Evolutionary conservation across 2,888 invertebrate genomes (phyloP).

Genomic region (Cryptocephalus primarius): DNA sequence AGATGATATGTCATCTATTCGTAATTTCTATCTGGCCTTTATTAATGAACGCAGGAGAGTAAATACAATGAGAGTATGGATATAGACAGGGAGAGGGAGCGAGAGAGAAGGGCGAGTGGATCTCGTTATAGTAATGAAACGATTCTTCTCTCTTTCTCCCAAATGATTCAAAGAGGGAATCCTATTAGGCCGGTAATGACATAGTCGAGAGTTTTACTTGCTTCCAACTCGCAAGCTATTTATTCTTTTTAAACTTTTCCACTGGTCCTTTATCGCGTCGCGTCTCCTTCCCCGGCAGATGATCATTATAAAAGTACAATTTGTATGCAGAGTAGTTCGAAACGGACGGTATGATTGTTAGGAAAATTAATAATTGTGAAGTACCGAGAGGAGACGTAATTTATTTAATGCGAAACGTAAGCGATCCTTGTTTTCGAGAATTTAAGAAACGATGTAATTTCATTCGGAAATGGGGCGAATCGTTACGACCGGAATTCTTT

Average conservation of each 20-base stretch:
- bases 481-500: no score
- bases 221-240: constrained; percentile 9
- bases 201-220: constrained; percentile 15
- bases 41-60: constrained; percentile 26
- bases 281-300: constrained; percentile 8
- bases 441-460: no score
- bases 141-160: constrained; percentile 18
- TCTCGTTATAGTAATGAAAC: constrained; percentile 32
- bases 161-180: constrained; percentile 27
- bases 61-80: constrained; percentile 23
- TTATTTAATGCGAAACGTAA: no score
- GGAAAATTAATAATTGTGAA: no score
- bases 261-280: constrained; percentile 8
- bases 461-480: no score
- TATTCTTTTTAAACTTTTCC: constrained; percentile 9
- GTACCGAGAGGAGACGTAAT: no score
- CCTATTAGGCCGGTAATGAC: constrained; percentile 29
- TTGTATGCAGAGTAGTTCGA: constrained; percentile 10
- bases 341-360: not conserved
- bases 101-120: constrained; percentile 18
- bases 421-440: no score
- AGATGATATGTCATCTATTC: constrained; percentile 28
- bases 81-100: no score
- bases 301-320: constrained; percentile 9
- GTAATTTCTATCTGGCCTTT: constrained; percentile 27